A percentile compares a stretch with the other conserved stretches of the same genome.
These are phyloP conservation scores for Drosophila greeni DNA, from an alignment of 2,888 invertebrate genomes.

Conservation along the genomic window DNA sequence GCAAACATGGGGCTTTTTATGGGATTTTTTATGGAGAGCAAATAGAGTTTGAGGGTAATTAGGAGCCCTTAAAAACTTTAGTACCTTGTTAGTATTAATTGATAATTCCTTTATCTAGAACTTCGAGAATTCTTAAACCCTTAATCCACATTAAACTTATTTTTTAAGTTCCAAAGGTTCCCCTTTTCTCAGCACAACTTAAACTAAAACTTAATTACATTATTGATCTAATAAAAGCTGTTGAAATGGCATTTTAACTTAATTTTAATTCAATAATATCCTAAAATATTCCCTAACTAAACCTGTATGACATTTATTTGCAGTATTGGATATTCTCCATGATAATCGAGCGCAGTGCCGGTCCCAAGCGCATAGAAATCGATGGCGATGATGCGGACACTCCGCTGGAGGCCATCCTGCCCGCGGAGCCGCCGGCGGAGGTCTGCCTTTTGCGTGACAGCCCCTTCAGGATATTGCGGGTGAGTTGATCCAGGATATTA, in stretches of 20 bases:
- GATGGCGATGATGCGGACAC: slow-evolving; percentile 71
- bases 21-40: not conserved
- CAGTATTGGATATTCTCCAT: slow-evolving; percentile 77
- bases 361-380: slow-evolving; percentile 68
- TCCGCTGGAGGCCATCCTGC: slow-evolving; percentile 73
- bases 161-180: not conserved
- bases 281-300: not conserved
- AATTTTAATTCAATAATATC: not conserved
- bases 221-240: not conserved
- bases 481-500: slow-evolving; percentile 65
- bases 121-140: not conserved
- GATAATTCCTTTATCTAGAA: too few species aligned
- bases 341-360: slow-evolving; percentile 75
- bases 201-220: too few species aligned
- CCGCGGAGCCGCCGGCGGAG: slow-evolving; percentile 72
- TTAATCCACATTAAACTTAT: not conserved
- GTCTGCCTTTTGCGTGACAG: slow-evolving; percentile 87
- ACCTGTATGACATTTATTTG: slow-evolving; percentile 1
- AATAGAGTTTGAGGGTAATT: not conserved
- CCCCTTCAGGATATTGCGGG: slow-evolving; percentile 78
- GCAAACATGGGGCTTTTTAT: not conserved
- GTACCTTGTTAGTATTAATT: not conserved
- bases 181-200: too few species aligned
- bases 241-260: not conserved
- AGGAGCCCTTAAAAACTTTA: not conserved